phyloP scores from a whole-genome alignment of 2,797 vertebrate species.

The Rhadinocentrus ornatus region DNA sequence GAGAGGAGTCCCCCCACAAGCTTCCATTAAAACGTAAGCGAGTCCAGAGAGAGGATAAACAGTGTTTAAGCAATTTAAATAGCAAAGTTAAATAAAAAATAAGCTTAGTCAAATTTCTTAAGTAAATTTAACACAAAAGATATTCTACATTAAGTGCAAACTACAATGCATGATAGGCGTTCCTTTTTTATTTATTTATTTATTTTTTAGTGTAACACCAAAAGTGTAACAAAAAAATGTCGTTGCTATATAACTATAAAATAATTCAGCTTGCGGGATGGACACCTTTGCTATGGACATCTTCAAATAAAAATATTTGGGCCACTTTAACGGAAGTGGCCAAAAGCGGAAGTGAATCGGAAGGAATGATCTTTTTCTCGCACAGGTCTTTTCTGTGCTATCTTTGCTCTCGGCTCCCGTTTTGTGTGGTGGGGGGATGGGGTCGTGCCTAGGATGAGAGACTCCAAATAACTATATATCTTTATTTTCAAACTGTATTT shows the following conservation, averaged over 20 bases:
- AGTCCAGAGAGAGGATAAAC: background rate
- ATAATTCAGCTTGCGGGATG: background rate
- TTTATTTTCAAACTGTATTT: slow-evolving; percentile 46
- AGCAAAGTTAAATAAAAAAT: background rate
- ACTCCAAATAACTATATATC: slow-evolving; percentile 77
- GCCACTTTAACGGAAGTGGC: background rate
- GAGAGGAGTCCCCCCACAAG: slow-evolving; percentile 50
- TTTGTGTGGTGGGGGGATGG: slow-evolving; percentile 85
- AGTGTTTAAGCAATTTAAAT: background rate
- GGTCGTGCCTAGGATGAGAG: slow-evolving; percentile 80
- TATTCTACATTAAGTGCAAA: background rate
- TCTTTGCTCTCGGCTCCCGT: slow-evolving; percentile 64
- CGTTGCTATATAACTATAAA: background rate
- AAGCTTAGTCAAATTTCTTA: background rate
- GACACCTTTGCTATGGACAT: background rate
- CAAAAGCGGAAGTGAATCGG: slow-evolving; percentile 47
- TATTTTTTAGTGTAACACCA: no score
- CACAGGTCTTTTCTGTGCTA: slow-evolving; percentile 26
- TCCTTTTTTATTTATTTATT: no score
- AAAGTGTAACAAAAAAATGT: background rate
- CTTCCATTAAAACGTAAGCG: background rate
- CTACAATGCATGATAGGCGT: no score
- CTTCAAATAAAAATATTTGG: background rate
- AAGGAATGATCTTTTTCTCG: background rate
- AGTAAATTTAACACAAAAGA: background rate